These are phyloP conservation scores for Gobius niger DNA, from an alignment of 2,113 vertebrate species.

Conservation along the genomic window DNA sequence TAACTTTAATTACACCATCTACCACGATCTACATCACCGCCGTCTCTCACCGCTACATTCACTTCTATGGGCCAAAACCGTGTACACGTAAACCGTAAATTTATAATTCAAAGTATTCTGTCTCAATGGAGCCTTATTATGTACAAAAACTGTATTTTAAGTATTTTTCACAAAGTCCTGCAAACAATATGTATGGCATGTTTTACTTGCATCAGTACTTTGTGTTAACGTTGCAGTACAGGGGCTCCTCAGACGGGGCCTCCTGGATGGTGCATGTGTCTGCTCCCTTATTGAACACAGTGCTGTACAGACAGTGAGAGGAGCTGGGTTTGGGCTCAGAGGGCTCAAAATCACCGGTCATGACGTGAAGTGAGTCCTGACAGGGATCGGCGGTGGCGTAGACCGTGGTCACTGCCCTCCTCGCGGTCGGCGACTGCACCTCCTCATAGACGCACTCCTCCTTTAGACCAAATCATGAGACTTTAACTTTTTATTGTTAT, in stretches of 20 bases:
- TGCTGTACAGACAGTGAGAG: conserved; percentile 19
- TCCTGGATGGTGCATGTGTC: neutral
- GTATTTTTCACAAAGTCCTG: no score
- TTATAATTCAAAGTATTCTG: no score
- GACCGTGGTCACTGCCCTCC: neutral
- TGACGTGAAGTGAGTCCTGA: neutral
- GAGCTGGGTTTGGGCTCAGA: neutral
- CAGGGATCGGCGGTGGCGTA: neutral
- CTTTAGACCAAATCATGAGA: neutral
- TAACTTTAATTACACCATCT: no score
- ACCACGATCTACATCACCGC: no score
- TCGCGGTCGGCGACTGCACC: conserved; percentile 1
- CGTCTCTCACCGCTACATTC: no score
- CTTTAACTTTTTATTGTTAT: no score
- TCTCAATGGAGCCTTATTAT: no score
- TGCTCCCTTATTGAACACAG: neutral
- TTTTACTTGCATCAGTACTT: neutral
- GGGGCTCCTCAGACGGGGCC: neutral
- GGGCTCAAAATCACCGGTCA: conserved; percentile 6
- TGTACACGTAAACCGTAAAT: no score
- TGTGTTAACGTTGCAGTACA: neutral
- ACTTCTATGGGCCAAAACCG: no score
- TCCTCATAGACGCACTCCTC: conserved; percentile 38
- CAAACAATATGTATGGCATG: no score
- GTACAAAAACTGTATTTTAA: no score